These are phyloP conservation scores for Pseudochirops corinnae DNA, from an alignment of 2,797 vertebrate species.

Conservation along the genomic window DNA sequence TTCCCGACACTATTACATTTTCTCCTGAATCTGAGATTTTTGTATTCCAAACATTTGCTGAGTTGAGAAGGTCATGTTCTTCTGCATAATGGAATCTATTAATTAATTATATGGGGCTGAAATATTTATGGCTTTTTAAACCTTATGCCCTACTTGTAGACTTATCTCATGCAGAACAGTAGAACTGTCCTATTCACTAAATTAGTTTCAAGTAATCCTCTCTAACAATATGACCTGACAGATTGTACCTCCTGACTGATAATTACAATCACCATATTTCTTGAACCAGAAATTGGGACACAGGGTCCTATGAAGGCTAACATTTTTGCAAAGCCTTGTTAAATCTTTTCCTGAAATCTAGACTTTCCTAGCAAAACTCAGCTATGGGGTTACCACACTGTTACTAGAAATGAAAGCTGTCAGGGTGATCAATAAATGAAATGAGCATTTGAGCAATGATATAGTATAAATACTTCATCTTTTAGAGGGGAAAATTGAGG, in stretches of 20 bases:
- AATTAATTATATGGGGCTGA: background rate
- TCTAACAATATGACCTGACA: background rate
- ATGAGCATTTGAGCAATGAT: background rate
- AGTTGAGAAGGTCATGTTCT: background rate
- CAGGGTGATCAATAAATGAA: background rate
- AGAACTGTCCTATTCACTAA: background rate
- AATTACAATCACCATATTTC: background rate
- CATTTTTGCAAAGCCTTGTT: background rate
- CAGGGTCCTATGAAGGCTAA: background rate
- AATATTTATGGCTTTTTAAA: background rate
- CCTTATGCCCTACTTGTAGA: background rate
- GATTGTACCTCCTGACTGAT: background rate
- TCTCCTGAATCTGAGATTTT: background rate
- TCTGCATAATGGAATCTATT: background rate
- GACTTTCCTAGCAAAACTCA: background rate
- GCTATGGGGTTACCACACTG: background rate
- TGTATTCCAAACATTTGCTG: background rate
- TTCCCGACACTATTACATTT: background rate
- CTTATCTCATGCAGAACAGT: background rate
- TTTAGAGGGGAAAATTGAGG: background rate
- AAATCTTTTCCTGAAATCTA: background rate
- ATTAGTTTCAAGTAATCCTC: background rate
- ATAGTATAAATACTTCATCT: background rate
- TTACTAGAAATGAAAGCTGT: background rate
- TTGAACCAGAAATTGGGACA: background rate